Evolutionary conservation across 2,888 invertebrate genomes (phyloP).

Genomic region (Tenthredo amoena): DNA sequence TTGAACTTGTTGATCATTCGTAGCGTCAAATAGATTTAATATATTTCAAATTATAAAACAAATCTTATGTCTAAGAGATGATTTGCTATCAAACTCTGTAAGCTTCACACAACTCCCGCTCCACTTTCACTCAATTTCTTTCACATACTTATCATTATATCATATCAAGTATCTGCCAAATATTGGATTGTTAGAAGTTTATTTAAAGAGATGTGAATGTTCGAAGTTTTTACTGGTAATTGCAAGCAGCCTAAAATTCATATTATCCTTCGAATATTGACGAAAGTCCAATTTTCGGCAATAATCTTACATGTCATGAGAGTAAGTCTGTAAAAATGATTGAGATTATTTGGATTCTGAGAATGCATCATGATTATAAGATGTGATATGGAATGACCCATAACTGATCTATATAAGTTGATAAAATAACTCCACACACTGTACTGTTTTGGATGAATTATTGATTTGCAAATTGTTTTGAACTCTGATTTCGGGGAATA

Average conservation of each 20-base stretch:
- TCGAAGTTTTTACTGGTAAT: background rate
- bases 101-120: too few species aligned
- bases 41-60: background rate
- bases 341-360: background rate
- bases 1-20: background rate
- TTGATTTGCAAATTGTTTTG: background rate
- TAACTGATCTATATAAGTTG: background rate
- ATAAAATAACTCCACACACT: background rate
- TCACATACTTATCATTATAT: too few species aligned
- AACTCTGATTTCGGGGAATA: slow-evolving; percentile 1
- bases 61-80: background rate
- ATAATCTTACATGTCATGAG: too few species aligned
- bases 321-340: background rate
- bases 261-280: too few species aligned
- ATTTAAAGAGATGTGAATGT: background rate
- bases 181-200: too few species aligned
- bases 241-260: too few species aligned
- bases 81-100: too few species aligned
- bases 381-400: background rate
- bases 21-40: background rate
- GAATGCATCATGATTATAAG: background rate
- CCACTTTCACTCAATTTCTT: too few species aligned
- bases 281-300: background rate
- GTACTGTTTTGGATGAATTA: background rate
- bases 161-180: too few species aligned